phyloP scores from a whole-genome alignment of 2,797 vertebrate species.

The Dallia pectoralis region DNA sequence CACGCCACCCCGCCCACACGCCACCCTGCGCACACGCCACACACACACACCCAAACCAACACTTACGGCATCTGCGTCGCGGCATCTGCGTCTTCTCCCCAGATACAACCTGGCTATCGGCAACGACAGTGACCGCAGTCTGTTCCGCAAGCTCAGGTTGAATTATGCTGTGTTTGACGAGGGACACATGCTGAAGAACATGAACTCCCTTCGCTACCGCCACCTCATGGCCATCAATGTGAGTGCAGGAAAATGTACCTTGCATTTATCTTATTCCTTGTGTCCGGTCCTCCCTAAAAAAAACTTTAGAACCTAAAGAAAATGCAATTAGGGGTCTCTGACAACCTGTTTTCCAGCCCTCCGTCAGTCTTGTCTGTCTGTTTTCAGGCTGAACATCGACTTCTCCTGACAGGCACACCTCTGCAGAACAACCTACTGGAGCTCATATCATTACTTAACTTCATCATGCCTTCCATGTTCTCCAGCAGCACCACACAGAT shows the following conservation, averaged over 20 bases:
- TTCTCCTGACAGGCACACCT: slow-evolving; percentile 94
- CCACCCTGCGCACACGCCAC: no score
- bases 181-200: slow-evolving; percentile 98
- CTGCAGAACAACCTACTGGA: slow-evolving; percentile 96
- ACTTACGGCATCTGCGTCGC: no score
- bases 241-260: slow-evolving; percentile 54
- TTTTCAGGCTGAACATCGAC: slow-evolving; percentile 84
- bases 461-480: slow-evolving; percentile 98
- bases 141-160: slow-evolving; percentile 87
- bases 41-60: no score
- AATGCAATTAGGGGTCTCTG: no score
- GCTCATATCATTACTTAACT: slow-evolving; percentile 95
- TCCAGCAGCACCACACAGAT: slow-evolving; percentile 90
- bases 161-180: slow-evolving; percentile 95
- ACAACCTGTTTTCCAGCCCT: no score
- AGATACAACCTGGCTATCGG: slow-evolving; percentile 93
- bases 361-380: neutral
- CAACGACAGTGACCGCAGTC: slow-evolving; percentile 84
- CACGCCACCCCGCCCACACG: no score
- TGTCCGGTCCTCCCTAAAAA: no score
- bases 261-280: neutral
- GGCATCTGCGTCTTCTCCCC: slow-evolving; percentile 36
- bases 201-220: slow-evolving; percentile 91
- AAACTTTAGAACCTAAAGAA: no score
- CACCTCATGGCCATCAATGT: slow-evolving; percentile 96